These are phyloP conservation scores for Chloroceryle inda DNA, from an alignment of 2,797 vertebrate species.

Conservation along the genomic window DNA sequence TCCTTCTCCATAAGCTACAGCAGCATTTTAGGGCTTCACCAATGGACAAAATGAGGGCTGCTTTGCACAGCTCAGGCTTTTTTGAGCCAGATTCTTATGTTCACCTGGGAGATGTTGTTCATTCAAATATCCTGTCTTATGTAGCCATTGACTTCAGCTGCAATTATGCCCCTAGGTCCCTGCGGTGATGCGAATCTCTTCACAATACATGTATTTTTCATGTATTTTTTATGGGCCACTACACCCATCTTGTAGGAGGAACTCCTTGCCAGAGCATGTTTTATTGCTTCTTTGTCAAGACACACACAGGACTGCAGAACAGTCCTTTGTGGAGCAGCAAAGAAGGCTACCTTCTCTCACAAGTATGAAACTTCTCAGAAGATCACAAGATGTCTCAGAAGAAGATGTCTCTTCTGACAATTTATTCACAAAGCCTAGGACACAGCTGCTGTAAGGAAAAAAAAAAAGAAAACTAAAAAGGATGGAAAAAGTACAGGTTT, in stretches of 20 bases:
- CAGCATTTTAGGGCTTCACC: not conserved
- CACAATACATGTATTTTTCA: not conserved
- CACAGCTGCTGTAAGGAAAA: not conserved
- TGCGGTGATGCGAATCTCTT: not conserved
- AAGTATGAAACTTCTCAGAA: not conserved
- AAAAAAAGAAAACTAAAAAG: not conserved
- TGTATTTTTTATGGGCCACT: not conserved
- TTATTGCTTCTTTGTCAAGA: not conserved
- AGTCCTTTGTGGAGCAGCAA: not conserved
- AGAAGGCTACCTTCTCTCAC: not conserved
- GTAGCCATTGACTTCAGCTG: not conserved
- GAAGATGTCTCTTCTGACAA: not conserved
- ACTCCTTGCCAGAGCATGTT: not conserved
- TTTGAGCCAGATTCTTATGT: not conserved
- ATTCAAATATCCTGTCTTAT: not conserved
- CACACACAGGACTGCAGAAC: not conserved
- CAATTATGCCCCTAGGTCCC: not conserved
- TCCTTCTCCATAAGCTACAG: not conserved
- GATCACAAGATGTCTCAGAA: not conserved
- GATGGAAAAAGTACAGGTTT: not conserved
- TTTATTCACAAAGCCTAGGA: not conserved
- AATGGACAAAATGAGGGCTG: not conserved
- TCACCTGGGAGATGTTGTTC: not conserved
- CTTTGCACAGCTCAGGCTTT: not conserved
- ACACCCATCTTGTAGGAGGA: not conserved